A percentile compares a stretch with the other conserved stretches of the same genome.
Conservation (phyloP, 2,888 invertebrate species). For the Scaptomyza flava region DNA sequence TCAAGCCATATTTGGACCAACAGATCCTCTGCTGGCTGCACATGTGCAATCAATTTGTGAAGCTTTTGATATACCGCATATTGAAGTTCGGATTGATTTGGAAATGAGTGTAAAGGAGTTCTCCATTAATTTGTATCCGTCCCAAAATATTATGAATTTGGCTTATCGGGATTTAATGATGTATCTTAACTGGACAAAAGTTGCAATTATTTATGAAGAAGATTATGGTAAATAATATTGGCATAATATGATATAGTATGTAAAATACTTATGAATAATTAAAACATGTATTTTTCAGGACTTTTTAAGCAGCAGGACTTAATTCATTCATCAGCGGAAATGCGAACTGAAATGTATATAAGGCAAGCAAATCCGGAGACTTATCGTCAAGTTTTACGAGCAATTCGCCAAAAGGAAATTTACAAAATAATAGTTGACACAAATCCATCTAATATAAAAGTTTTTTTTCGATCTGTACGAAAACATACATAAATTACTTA, state of each 20-base stretch:
- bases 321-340: conserved; percentile 87
- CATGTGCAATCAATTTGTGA: conserved; percentile 96
- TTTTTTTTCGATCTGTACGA: conserved; percentile 94
- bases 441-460: conserved; percentile 91
- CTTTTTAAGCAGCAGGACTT: conserved; percentile 94
- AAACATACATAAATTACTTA: conserved; percentile 24
- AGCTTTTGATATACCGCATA: conserved; percentile 94
- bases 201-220: conserved; percentile 97
- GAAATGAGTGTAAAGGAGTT: conserved; percentile 87
- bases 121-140: conserved; percentile 95
- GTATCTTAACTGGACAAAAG: conserved; percentile 96
- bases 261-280: background rate
- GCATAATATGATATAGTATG: background rate
- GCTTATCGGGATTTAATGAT: conserved; percentile 94
- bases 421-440: conserved; percentile 95
- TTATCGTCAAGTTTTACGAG: conserved; percentile 88
- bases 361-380: conserved; percentile 89
- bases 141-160: conserved; percentile 91
- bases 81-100: conserved; percentile 90
- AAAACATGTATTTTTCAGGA: conserved; percentile 84
- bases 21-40: conserved; percentile 91
- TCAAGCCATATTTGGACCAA: conserved; percentile 89
- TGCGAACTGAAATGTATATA: conserved; percentile 90
- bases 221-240: conserved; percentile 88
- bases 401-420: conserved; percentile 93